phyloP scores from a whole-genome alignment of 1,140 invertebrate genomes.

The Danaus melanippus region DNA sequence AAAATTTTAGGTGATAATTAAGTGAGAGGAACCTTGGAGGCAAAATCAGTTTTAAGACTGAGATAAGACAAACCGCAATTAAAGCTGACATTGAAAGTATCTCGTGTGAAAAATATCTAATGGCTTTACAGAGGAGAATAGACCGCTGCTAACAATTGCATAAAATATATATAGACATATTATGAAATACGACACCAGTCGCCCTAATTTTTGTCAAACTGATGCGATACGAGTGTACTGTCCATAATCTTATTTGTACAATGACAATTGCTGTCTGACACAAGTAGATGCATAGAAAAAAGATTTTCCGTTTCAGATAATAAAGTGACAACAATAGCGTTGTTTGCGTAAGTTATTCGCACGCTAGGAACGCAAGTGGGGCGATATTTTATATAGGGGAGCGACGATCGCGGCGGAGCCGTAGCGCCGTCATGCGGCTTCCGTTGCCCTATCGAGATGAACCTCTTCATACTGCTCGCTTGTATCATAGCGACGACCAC shows the following conservation, averaged over 20 bases:
- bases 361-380: conserved; percentile 55
- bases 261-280: conserved; percentile 63
- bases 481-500: conserved; percentile 71
- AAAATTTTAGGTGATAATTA: neutral
- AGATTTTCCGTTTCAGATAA: conserved; percentile 72
- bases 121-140: neutral
- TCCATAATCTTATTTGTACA: conserved; percentile 45
- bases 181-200: conserved; percentile 10
- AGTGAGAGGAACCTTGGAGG: conserved; percentile 13
- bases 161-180: conserved; percentile 11
- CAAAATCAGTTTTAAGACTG: conserved; percentile 12
- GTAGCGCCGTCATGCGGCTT: conserved; percentile 58
- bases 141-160: conserved; percentile 4
- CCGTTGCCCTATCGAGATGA: conserved; percentile 52
- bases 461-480: conserved; percentile 43
- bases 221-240: conserved; percentile 13
- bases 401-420: conserved; percentile 40
- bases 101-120: conserved; percentile 14
- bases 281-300: conserved; percentile 52
- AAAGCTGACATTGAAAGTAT: conserved; percentile 10
- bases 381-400: conserved; percentile 68
- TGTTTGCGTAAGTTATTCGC: conserved; percentile 63
- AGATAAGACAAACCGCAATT: conserved; percentile 10
- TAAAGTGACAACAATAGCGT: conserved; percentile 66
- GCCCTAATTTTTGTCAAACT: conserved; percentile 1